Base-by-base conservation (phyloP, 2,797 vertebrate species). In the Tauraco hartlaubi region DNA sequence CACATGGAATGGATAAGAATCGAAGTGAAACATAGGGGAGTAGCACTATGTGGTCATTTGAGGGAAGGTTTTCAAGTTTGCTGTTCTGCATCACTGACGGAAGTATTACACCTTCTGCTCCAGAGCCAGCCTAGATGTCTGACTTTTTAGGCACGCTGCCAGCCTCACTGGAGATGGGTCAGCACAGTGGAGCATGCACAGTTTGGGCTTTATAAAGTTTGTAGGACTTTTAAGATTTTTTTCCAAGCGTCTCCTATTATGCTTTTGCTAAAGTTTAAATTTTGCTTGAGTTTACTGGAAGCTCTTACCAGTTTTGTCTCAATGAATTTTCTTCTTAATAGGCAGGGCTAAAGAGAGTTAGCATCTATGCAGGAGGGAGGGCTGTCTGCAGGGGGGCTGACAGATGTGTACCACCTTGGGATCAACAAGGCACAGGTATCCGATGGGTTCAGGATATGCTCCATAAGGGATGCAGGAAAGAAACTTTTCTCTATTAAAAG, bases 1-100 rank as follows among this genome's bases (percentile, higher is more conserved):
- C 96, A 96, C 64, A 83, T 91, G 96, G 95, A 86, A 93, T 26
- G 56, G 85, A 96, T 96, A 94, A 96, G 95, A 92, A 61, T 1
- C 33, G 33, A 73, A 88, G 48, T 16, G 56, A 88, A 88, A 63
- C 28, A 44, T 25, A 49, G n/a, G 7, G 23, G 23, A 19, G 18
- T 63, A 77, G 67, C 17, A 33, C 11, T 81, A 11, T 1, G 2
- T 58, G 85, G 61, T 20, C 26, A 29, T 58, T 37, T 23, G 56
- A 71, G 56, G 49, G 52, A 19, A 77, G 73, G 52, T 35, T 59
- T 81, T 78, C 0, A 0, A 23, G 17, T 81, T 81, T 91, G 46
- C 18, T 12, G 6, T 35, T 79, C 74, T 61, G 39, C 67, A 68
- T 43, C 23, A 10, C 29, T 31, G 41, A 23, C 61, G 23, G 48